phyloP scores from a whole-genome alignment of 2,888 invertebrate genomes.

The Ophonus ardosiacus region DNA sequence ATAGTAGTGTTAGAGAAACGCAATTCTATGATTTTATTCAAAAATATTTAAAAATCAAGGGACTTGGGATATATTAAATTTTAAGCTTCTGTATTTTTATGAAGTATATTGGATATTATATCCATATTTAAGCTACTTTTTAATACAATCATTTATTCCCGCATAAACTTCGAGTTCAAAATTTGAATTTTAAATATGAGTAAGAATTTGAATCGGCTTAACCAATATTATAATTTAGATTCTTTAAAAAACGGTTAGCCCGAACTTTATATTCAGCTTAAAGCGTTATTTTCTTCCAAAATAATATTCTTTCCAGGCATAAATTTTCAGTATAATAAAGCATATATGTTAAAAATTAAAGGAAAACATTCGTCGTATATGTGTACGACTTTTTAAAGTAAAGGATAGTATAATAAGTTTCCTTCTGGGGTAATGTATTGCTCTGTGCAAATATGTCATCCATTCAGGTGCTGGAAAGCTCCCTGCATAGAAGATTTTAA shows the following conservation, averaged over 20 bases:
- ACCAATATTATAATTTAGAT: slow-evolving; percentile 8
- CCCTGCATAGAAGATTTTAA: slow-evolving; percentile 16
- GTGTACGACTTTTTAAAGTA: not conserved
- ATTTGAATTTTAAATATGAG: slow-evolving; percentile 29
- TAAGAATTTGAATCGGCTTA: slow-evolving; percentile 20
- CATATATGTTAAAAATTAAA: not conserved
- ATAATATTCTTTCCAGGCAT: not conserved
- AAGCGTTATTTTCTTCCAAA: not conserved
- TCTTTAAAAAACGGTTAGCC: not conserved
- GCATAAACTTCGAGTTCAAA: slow-evolving; percentile 11
- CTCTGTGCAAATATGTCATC: not conserved
- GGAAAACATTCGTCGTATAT: not conserved
- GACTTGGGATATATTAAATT: not conserved
- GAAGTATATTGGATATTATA: not conserved
- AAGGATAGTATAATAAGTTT: not conserved
- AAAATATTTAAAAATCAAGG: too few relatives aligned
- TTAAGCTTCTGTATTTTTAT: not conserved
- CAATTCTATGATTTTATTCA: too few relatives aligned
- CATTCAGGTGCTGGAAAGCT: not conserved
- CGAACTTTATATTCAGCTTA: not conserved
- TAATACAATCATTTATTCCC: not conserved
- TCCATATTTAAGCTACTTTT: not conserved
- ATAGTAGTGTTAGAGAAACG: too few relatives aligned
- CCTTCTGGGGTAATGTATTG: not conserved
- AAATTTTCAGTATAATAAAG: too few relatives aligned